Evolutionary conservation across 1,140 invertebrate genomes (phyloP), one percentile per base, ranked within the genome.

Genomic region (Planococcus citri): DNA sequence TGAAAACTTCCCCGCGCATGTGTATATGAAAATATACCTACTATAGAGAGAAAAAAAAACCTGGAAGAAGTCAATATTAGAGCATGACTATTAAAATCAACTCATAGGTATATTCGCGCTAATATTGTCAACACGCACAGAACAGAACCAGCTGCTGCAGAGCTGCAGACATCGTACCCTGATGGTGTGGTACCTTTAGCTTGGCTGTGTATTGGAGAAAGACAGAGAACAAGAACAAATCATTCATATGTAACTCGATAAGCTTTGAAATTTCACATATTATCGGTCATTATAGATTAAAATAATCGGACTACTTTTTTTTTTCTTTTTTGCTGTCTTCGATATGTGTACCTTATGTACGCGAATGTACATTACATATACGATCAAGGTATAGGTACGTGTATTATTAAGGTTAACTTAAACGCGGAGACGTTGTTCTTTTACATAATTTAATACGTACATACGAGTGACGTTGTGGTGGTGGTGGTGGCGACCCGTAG

Each of bases 371-470:
- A n/a, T n/a, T n/a, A n/a, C n/a, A n/a, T n/a, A n/a, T n/a, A n/a
- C n/a, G n/a, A n/a, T n/a, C n/a, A n/a, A 58, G 17, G 6, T 58
- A 58, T 64, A 64, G 1, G 24, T 4, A 20, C 10, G 24, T 4
- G 17, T 64, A 64, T 64, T 64, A 64, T 64, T 24, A 64, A 10
- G 20, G 60, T 64, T 64, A 27, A 4, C 17, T n/a, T n/a, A n/a
- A n/a, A n/a, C 3, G 51, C 20, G 10, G 60, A 17, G 12, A 17
- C 41, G 41, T 51, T 64, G 60, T 64, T 64, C 60, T 10, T 10
- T 14, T 64, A 64, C 60, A 64, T 64, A 64, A 64, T 64, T 64
- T 64, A 64, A 27, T 25, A 64, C 60, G n/a, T n/a, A n/a, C n/a
- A n/a, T n/a, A 64, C 17, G 51, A 20, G n/a, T n/a, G 51, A 22